A percentile compares a stretch with the other conserved stretches of the same genome.
Evolutionary conservation across 1,140 invertebrate species (phyloP).

Genomic region (Pseudomyrmex dendroicus): DNA sequence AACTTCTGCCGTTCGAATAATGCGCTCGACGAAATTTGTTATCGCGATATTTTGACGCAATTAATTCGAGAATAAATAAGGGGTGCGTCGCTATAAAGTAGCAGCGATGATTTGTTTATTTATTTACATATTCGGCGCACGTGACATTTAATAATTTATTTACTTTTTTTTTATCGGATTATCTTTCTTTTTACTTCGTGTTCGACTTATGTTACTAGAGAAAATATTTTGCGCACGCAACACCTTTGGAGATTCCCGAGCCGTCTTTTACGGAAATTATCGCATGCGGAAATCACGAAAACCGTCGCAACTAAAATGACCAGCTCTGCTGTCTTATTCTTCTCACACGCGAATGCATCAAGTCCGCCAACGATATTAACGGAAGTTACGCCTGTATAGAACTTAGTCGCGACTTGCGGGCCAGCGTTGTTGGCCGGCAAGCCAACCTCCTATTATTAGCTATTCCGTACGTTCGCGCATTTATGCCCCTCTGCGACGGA

Average conservation of each 20-base stretch:
- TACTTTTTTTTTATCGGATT: too few species aligned
- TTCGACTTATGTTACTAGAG: too few species aligned
- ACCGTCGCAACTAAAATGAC: slow-evolving; percentile 28
- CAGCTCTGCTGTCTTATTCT: slow-evolving; percentile 29
- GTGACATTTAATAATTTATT: too few species aligned
- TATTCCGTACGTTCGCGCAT: slow-evolving; percentile 77
- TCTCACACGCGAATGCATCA: slow-evolving; percentile 38
- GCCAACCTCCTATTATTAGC: slow-evolving; percentile 83
- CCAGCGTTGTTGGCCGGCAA: slow-evolving; percentile 76
- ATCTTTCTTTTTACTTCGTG: too few species aligned
- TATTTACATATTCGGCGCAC: too few species aligned
- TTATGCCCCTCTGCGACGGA: slow-evolving; percentile 73
- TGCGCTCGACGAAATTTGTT: not conserved
- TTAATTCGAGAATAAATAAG: not conserved
- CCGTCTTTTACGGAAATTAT: not conserved
- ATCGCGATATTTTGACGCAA: not conserved
- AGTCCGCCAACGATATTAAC: slow-evolving; percentile 69
- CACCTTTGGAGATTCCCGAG: not conserved
- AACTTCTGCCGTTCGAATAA: slow-evolving; percentile 30
- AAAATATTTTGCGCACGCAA: not conserved
- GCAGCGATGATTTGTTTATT: not conserved
- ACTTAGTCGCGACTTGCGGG: slow-evolving; percentile 60
- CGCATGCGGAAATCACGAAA: slow-evolving; percentile 36
- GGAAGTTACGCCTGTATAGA: slow-evolving; percentile 74
- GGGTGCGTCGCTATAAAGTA: not conserved